Conservation (phyloP, 2,797 vertebrate species). For the Pseudocheirus occidentalis region DNA sequence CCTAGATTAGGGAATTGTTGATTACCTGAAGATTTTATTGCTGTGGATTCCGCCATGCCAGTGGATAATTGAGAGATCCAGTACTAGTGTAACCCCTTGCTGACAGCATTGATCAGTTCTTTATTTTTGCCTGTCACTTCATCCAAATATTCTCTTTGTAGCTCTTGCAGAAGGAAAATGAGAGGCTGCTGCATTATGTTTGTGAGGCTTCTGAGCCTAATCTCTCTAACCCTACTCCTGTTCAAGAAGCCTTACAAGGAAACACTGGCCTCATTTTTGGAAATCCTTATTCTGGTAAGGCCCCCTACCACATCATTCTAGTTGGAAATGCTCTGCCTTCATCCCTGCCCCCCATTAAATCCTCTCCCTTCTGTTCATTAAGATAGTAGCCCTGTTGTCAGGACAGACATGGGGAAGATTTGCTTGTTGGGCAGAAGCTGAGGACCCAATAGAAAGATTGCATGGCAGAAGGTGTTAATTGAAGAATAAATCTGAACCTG, state of each 20-base stretch:
- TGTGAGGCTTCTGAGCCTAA: not conserved
- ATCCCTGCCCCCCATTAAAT: not conserved
- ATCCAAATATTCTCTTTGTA: slow-evolving; percentile 59
- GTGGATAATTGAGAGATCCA: not conserved
- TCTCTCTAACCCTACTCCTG: not conserved
- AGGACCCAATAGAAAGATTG: slow-evolving; percentile 60
- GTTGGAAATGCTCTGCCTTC: not conserved
- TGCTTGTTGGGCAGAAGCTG: slow-evolving; percentile 57
- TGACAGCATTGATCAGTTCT: not conserved
- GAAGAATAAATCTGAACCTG: slow-evolving; percentile 74
- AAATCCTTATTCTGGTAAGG: slow-evolving; percentile 81
- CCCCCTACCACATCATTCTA: not conserved
- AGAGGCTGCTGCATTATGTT: slow-evolving; percentile 50
- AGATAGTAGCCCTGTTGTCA: slow-evolving; percentile 47
- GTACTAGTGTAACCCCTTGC: not conserved
- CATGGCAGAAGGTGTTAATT: slow-evolving; percentile 67
- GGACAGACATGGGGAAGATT: not conserved
- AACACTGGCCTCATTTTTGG: slow-evolving; percentile 67
- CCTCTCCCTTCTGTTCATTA: slow-evolving; percentile 65
- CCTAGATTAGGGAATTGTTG: not conserved
- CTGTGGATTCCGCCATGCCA: not conserved
- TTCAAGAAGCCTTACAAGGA: slow-evolving; percentile 2
- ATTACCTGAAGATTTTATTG: not conserved
- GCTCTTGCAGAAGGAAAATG: slow-evolving; percentile 71
- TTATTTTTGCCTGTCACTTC: not conserved